Base-by-base conservation (phyloP, 2,113 vertebrate species). In the Callopanchax toddi region DNA sequence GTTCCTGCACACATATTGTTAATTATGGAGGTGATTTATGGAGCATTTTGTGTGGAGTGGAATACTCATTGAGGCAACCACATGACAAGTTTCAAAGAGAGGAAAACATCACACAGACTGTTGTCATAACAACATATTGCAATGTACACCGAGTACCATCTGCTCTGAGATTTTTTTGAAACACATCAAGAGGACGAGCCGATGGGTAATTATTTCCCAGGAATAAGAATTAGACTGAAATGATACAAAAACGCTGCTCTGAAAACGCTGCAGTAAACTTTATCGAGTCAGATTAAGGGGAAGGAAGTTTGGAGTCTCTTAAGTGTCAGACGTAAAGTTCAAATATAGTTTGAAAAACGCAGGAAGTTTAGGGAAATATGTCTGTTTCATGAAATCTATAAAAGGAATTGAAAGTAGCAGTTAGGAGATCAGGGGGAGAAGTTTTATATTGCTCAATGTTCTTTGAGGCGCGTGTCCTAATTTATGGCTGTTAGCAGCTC, bases 51-150 rank as follows among this genome's bases (percentile, higher is more conserved):
- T 60, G 55, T 43, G 52, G 60, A 73, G 57, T 32, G 29, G 36
- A 70, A 51, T 65, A 71, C 34, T 76, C 26, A 63, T 20, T 32
- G 67, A 82, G 56, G 62, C 54, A 65, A 56, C 60, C 53, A 45
- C 81, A 76, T 84, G 88, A 89, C 82, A 82, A 84, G 69, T 83
- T 86, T 86, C 82, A 84, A 85, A 87, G 84, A 81, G 71, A 79
- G 71, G 71, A 74, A 85, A 85, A 85, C 79, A 89, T 80, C 71
- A 74, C 81, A 86, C 88, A 89, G 86, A 86, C 86, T 89, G 88
- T 89, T 91, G 88, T 91, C 89, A 91, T 87, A 91, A 89, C 89
- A 91, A 91, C 89, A 91, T 91, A 89, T 89, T 89, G 87, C 87
- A 74, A 79, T 82, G 78, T 89, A 81, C 84, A 84, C 82, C 85